Base-by-base conservation (phyloP, 2,797 vertebrate genomes). In the Hylomyscus alleni region DNA sequence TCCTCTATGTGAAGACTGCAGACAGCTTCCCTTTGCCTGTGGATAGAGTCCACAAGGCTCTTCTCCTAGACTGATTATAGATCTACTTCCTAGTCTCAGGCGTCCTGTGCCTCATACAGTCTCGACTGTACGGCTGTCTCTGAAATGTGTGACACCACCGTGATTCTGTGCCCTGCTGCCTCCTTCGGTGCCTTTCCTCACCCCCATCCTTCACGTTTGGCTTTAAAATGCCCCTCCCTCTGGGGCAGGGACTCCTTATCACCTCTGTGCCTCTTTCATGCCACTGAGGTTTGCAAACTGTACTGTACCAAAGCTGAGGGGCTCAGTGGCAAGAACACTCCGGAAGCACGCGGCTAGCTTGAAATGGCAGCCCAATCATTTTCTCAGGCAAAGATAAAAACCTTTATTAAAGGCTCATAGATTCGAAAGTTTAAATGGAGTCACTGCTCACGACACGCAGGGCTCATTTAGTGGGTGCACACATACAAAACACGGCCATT, bases 391-490 rank as follows among this genome's bases (percentile, higher is more conserved):
- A 97, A 98, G 90, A 86, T 78, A 95, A 93, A 92, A 97, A 80
- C 40, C 47, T 95, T 90, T 85, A 97, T 96, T 96, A 77, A 94
- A 40, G 90, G 90, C 93, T 98, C 69, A 92, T 10, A 93, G 92
- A 83, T 73, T 97, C 34, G 56, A 92, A 96, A 96, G 88, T 56
- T 97, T 96, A 92, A 97, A 98, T 95, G 97, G 97, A 93, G 60
- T 73, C 95, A 95, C 77, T 89, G 73, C 96, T 98, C 95, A 91
- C 87, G 97, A 95, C 93, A 77, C 13, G 20, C 20, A 97, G 94
- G 95, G 86, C 76, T 98, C 96, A 97, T 98, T 98, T 97, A 97
- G 90, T 29, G 81, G 84, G 37, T 50, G 96, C 60, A 34, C 92
- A 88, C 75, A 95, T 91, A 65, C 90, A 93, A 97, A 97, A 96